Base-by-base conservation (phyloP, 2,888 invertebrate genomes). In the Phoronis australis region DNA sequence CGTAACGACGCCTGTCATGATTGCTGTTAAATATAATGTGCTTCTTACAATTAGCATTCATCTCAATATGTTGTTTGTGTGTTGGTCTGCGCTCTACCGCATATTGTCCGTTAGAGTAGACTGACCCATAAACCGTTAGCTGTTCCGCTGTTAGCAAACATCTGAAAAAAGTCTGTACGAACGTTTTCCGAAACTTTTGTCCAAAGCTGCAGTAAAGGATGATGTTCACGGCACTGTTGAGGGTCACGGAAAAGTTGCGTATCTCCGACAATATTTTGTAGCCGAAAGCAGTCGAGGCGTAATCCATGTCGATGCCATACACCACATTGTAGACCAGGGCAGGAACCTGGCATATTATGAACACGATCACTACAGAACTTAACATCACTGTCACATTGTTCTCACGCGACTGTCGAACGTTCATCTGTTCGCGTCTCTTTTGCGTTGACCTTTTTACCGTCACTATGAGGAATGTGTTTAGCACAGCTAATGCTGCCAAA, bases 181-280 rank as follows among this genome's bases (percentile, higher is more conserved):
- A 73, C 5, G 70, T 68, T 1, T 68, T 58, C 3, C 73, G 89
- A 80, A 96, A 96, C 76, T 96, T 95, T 75, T 95, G 91, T 1
- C 96, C 96, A 76, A 96, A 95, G 60, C 94, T 94, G 59, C 95
- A 94, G 80, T 97, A 97, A 65, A 97, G 93, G 59, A 97, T 85
- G 77, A 97, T 96, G 80, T 97, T 97, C 55, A 95, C 90, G 71
- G 94, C 93, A 70, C 94, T 94, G 81, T 97, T 97, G 75, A 96
- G 86, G 56, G 93, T 95, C 49, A 97, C 94, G 56, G 96, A 83
- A 48, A 96, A 83, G 79, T 97, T 96, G 12, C 73, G 54, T 22
- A 71, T 42, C 1, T 60, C 56, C n/a, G 71, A 71, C 9, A 75
- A 51, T 15, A 71, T 52, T 31, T 54, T 52, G 67, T 69, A 73